Conservation (phyloP, 1,140 invertebrate species). For the Zaprionus africanus region DNA sequence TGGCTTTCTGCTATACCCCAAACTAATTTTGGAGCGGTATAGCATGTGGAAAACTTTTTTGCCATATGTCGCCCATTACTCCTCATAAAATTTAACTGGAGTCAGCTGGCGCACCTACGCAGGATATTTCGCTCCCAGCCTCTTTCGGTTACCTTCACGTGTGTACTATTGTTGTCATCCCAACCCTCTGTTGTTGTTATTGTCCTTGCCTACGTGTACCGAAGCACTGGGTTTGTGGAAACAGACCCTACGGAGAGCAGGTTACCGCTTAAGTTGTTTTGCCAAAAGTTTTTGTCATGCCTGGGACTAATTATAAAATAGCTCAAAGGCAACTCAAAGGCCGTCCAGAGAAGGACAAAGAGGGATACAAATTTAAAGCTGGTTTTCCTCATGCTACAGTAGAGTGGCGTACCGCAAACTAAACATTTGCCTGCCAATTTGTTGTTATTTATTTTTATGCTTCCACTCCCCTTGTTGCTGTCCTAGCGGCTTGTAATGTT, state of each 20-base stretch:
- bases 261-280: constrained; percentile 75
- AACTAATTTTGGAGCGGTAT: constrained; percentile 73
- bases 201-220: constrained; percentile 60
- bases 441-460: constrained; percentile 83
- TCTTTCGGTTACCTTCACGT: constrained; percentile 12
- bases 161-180: constrained; percentile 44
- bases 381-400: constrained; percentile 18
- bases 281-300: constrained; percentile 80
- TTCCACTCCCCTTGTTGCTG: constrained; percentile 12
- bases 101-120: constrained; percentile 37
- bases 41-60: constrained; percentile 73
- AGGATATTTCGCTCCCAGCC: constrained; percentile 28
- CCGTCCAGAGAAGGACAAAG: constrained; percentile 33
- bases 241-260: constrained; percentile 54
- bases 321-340: constrained; percentile 77
- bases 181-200: constrained; percentile 22
- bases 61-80: constrained; percentile 78
- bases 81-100: constrained; percentile 71
- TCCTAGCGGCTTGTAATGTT: constrained; percentile 73
- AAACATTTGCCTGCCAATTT: constrained; percentile 81
- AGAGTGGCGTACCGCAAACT: constrained; percentile 63
- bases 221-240: constrained; percentile 56
- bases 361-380: constrained; percentile 63
- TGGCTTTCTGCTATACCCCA: constrained; percentile 49
- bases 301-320: constrained; percentile 83